Evolutionary conservation across 2,888 invertebrate species (phyloP).

Genomic region (Xanthorhoe spadicearia): DNA sequence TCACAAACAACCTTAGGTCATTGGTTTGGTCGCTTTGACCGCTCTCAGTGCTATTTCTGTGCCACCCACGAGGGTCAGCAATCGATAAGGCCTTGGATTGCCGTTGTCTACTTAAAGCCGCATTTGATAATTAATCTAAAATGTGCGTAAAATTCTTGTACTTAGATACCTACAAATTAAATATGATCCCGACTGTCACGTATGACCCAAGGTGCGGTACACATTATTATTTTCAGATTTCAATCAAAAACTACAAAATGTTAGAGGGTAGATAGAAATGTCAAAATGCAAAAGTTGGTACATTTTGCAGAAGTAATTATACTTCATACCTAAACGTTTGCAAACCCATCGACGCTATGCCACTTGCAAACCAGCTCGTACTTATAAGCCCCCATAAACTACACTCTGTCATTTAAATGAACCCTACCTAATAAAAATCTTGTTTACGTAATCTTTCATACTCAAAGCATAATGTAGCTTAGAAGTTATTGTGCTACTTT

Average conservation of each 20-base stretch:
- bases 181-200: too few species aligned
- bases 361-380: too few species aligned
- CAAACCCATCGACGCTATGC: too few species aligned
- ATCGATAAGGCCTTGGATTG: constrained; percentile 39
- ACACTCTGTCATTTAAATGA: not conserved
- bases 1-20: constrained; percentile 40
- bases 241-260: too few species aligned
- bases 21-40: constrained; percentile 43
- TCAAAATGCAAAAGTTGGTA: too few species aligned
- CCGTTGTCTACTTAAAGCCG: constrained; percentile 27
- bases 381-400: not conserved
- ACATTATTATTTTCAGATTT: too few species aligned
- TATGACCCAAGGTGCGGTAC: too few species aligned
- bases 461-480: not conserved
- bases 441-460: not conserved
- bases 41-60: constrained; percentile 40
- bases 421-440: not conserved
- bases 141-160: not conserved
- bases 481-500: constrained; percentile 9
- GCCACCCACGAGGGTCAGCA: constrained; percentile 34
- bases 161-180: not conserved
- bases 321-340: too few species aligned
- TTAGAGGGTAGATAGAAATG: too few species aligned
- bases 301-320: too few species aligned
- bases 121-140: constrained; percentile 10